phyloP scores from a whole-genome alignment of 2,888 invertebrate species.

The Oscheius sp. region DNA sequence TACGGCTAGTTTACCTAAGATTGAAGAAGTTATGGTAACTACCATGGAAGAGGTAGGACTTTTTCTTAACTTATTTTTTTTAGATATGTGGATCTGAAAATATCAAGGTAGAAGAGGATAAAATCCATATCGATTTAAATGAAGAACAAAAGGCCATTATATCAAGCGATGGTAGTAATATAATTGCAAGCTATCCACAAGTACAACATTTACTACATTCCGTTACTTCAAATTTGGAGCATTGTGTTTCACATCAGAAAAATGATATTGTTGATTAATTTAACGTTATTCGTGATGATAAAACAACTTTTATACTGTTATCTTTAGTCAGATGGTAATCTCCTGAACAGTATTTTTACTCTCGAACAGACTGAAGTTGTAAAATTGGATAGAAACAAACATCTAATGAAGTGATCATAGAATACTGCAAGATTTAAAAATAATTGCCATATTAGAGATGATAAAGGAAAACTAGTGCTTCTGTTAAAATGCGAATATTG shows the following conservation, averaged over 20 bases:
- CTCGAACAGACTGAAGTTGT: too few species aligned
- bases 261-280: conserved; percentile 13
- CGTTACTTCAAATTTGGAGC: conserved; percentile 38
- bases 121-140: conserved; percentile 16
- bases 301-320: too few species aligned
- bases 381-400: too few species aligned
- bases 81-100: conserved; percentile 25
- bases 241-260: conserved; percentile 15
- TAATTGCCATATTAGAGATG: too few species aligned
- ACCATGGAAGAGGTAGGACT: conserved; percentile 28
- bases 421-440: too few species aligned
- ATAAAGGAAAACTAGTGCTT: too few species aligned
- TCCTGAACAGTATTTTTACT: too few species aligned
- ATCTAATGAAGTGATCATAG: too few species aligned
- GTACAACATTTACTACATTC: conserved; percentile 44
- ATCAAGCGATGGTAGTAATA: conserved; percentile 12
- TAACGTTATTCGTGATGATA: too few species aligned
- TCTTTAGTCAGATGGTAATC: too few species aligned
- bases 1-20: neutral
- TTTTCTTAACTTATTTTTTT: conserved; percentile 3
- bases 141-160: conserved; percentile 26
- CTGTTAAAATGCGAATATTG: too few species aligned
- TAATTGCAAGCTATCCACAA: conserved; percentile 35
- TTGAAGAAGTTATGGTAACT: conserved; percentile 13
- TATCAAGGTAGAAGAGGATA: neutral